Conservation (phyloP, 2,888 invertebrate species). For the Opisthograptis luteolata region DNA sequence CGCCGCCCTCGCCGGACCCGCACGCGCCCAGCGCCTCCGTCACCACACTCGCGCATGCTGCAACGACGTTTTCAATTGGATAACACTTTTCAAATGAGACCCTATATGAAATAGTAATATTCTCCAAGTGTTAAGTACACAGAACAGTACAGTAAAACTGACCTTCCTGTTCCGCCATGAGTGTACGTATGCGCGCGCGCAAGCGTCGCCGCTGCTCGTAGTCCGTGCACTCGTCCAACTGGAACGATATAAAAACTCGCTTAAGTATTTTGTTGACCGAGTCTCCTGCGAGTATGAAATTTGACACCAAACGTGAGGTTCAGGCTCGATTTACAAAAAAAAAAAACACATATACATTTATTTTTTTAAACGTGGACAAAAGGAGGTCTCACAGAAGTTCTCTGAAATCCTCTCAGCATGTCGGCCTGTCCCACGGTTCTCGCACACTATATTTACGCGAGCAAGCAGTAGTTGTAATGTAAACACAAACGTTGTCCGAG, state of each 20-base stretch:
- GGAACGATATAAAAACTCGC: constrained; percentile 44
- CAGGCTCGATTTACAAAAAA: no score
- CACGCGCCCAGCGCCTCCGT: constrained; percentile 74
- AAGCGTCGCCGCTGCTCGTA: constrained; percentile 94
- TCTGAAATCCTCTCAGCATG: not conserved
- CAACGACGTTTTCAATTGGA: constrained; percentile 2
- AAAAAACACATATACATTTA: no score
- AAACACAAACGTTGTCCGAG: not conserved
- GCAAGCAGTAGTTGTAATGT: not conserved
- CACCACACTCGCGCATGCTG: constrained; percentile 77
- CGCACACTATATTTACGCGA: not conserved
- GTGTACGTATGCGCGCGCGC: constrained; percentile 90
- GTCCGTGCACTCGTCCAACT: constrained; percentile 93
- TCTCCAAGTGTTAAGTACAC: not conserved
- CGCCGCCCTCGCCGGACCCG: constrained; percentile 60
- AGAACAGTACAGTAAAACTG: constrained; percentile 38
- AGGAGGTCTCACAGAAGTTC: not conserved
- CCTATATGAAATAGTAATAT: no score
- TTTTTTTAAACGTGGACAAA: not conserved
- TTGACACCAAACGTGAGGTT: no score
- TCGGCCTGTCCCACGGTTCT: not conserved
- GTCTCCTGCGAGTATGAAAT: not conserved
- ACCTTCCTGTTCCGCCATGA: constrained; percentile 96
- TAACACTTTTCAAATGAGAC: not conserved
- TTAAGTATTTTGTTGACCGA: not conserved